A percentile compares a stretch with the other conserved stretches of the same genome.
These are phyloP conservation scores for Mormyrus proboscirostris DNA, from an alignment of 2,797 vertebrate species.

Conservation along the genomic window DNA sequence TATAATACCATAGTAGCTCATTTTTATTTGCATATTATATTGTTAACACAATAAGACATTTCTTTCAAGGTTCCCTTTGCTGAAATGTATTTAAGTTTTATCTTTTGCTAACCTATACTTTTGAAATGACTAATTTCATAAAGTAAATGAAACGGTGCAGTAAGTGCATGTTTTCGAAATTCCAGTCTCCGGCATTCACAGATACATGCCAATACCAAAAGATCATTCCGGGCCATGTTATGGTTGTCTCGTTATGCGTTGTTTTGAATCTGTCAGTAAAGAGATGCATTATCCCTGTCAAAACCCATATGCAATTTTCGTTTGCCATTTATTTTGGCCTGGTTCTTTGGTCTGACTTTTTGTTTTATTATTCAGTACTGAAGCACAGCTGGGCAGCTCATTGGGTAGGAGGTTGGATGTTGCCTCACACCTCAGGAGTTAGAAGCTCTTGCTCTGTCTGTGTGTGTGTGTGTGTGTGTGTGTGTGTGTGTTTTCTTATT, in stretches of 20 bases:
- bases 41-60: slow-evolving; percentile 1
- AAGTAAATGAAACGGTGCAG: slow-evolving; percentile 10
- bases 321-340: not conserved
- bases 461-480: not conserved
- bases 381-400: not conserved
- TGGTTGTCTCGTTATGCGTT: not conserved
- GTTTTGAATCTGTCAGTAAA: not conserved
- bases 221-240: not conserved
- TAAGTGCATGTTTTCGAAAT: slow-evolving; percentile 18
- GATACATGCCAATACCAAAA: not conserved
- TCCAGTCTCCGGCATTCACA: not conserved
- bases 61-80: not conserved
- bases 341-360: not conserved
- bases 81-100: not conserved
- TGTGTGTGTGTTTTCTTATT: not conserved
- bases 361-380: not conserved
- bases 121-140: slow-evolving; percentile 10
- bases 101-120: slow-evolving; percentile 15
- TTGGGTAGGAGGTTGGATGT: not conserved
- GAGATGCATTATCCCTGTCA: not conserved
- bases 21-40: not conserved
- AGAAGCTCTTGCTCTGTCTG: not conserved
- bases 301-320: not conserved
- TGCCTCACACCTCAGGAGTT: not conserved
- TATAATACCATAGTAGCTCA: too few relatives aligned